Base-by-base conservation (phyloP, 2,888 invertebrate genomes). In the Caradrina clavipalpis region DNA sequence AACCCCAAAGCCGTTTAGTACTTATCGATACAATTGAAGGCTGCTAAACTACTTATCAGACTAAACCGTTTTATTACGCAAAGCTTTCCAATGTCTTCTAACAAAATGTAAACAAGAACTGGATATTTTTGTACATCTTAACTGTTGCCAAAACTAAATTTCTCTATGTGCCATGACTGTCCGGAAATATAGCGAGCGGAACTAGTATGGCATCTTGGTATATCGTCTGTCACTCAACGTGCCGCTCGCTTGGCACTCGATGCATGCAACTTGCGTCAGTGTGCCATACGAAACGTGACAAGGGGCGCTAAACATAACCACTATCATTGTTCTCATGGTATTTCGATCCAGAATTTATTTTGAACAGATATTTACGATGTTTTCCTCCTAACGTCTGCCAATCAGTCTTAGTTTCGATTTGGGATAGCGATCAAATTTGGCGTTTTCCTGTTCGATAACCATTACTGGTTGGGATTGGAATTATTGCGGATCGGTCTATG, bases 191-290 rank as follows among this genome's bases (percentile, higher is more conserved):
- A 59, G 51, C 42, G 62, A 59, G 39, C 62, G 78, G 81, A 81
- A 78, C 67, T 68, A 50, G 50, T 56, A 22, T 58, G 54, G 50
- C 51, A 70, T 65, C 7, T 63, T 55, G 55, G 49, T 69, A 57
- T 63, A 76, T 80, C 22, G 74, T 68, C 65, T 74, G 68, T 78
- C 75, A 78, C 66, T 83, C 69, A 69, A 54, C 58, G 69, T 75
- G 75, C 65, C 59, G 75, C 76, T 70, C 69, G 76, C 53, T 73
- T 84, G 71, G 69, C 82, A 78, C 63, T 73, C 69, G 56, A 62
- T 69, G 69, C 70, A 68, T 70, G 63, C 64, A 15, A 73, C 70
- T 78, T 81, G 72, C 84, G 73, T 82, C 84, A 84, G 70, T 78
- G 68, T 68, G 75, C 64, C 58, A 51, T 59, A 47, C 68, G 49